phyloP scores from a whole-genome alignment of 1,140 invertebrate genomes.

The Euwallacea similis region DNA sequence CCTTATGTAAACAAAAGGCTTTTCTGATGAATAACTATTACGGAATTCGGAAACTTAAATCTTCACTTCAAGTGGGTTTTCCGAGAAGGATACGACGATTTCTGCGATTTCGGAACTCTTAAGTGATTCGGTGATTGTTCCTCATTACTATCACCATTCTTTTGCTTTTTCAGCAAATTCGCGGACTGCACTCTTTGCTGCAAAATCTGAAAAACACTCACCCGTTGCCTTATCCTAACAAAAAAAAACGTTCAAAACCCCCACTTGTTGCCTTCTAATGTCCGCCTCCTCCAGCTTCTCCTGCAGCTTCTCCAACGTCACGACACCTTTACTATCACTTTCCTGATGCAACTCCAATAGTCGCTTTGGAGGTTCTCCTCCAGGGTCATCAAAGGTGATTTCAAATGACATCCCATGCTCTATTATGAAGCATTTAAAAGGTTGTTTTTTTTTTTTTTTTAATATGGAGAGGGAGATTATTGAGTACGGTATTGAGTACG shows the following conservation, averaged over 20 bases:
- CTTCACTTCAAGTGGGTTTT: too few species aligned
- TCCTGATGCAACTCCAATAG: constrained; percentile 62
- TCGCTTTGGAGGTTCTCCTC: constrained; percentile 59
- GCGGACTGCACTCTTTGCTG: constrained; percentile 25
- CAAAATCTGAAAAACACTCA: constrained; percentile 22
- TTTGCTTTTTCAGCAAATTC: constrained; percentile 7
- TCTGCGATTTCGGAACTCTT: not conserved
- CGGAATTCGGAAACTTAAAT: too few species aligned
- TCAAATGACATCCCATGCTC: constrained; percentile 63
- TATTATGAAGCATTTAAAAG: constrained; percentile 9
- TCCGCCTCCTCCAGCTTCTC: constrained; percentile 72
- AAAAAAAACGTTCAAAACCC: not conserved
- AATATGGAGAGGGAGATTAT: not conserved
- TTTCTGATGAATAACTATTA: too few species aligned
- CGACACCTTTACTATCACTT: constrained; percentile 52
- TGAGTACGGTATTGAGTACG: not conserved
- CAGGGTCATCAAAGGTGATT: constrained; percentile 59
- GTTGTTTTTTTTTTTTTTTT: too few species aligned
- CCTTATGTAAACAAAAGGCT: too few species aligned
- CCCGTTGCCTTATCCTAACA: not conserved
- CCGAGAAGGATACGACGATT: too few species aligned
- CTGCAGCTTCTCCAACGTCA: constrained; percentile 64
- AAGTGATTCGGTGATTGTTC: constrained; percentile 23
- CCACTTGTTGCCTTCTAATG: constrained; percentile 58
- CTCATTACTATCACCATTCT: not conserved